These are phyloP conservation scores for Magallana angulata DNA, from an alignment of 1,140 invertebrate species.

Conservation along the genomic window DNA sequence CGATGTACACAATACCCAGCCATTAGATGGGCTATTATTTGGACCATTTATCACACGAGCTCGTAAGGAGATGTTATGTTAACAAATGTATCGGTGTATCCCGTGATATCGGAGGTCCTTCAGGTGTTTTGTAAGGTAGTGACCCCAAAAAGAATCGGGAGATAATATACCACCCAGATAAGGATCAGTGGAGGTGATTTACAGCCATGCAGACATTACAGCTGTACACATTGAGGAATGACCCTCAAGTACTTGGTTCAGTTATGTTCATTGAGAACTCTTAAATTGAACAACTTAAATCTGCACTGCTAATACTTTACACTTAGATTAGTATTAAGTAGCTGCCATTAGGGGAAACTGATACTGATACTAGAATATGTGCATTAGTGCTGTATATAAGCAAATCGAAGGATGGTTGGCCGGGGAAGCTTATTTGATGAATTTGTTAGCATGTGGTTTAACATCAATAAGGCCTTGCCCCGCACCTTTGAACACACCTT, in stretches of 20 bases:
- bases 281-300: no score
- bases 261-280: no score
- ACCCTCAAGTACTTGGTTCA: background rate
- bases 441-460: no score
- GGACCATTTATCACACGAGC: background rate
- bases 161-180: constrained; percentile 14
- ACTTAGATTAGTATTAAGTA: no score
- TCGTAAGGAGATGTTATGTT: background rate
- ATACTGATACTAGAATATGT: no score
- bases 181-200: background rate
- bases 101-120: background rate
- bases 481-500: no score
- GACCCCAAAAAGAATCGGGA: background rate
- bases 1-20: background rate
- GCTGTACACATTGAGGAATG: background rate
- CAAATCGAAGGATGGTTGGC: no score
- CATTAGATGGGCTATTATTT: background rate
- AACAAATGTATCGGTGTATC: constrained; percentile 14
- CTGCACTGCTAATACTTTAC: no score
- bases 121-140: background rate
- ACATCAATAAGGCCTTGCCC: no score
- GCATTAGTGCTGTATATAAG: no score
- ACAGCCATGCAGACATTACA: background rate
- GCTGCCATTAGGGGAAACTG: no score
- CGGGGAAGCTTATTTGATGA: no score